These are phyloP conservation scores for Caenorhabditis afra DNA, from an alignment of 2,888 invertebrate genomes.

Conservation along the genomic window DNA sequence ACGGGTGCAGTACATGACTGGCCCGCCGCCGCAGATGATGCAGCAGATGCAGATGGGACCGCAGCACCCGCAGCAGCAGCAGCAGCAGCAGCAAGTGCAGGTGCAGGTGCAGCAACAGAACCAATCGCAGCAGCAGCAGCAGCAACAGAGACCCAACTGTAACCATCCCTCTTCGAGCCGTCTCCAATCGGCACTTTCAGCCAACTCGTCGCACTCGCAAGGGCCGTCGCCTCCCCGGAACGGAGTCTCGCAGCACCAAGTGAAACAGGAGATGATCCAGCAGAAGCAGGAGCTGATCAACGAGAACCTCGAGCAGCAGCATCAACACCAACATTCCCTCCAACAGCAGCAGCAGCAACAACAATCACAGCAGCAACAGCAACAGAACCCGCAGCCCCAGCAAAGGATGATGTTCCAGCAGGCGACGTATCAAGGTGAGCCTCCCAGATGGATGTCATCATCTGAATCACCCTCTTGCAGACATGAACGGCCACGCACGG, in stretches of 20 bases:
- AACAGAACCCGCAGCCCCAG: constrained; percentile 39
- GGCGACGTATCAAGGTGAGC: constrained; percentile 24
- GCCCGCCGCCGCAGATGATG: constrained; percentile 52
- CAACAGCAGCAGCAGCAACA: constrained; percentile 44
- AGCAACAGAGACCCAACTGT: constrained; percentile 54
- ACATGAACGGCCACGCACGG: constrained; percentile 29
- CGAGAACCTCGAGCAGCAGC: constrained; percentile 49
- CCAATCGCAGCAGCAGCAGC: constrained; percentile 40
- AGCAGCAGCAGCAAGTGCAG: constrained; percentile 40
- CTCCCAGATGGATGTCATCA: not conserved
- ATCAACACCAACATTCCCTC: constrained; percentile 7
- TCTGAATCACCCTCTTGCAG: too few relatives aligned
- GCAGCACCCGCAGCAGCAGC: constrained; percentile 49
- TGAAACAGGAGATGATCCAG: constrained; percentile 5
- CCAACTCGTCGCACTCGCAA: constrained; percentile 39
- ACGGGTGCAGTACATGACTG: constrained; percentile 65
- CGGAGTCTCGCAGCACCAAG: constrained; percentile 14
- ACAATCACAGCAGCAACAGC: constrained; percentile 30
- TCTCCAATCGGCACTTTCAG: constrained; percentile 17
- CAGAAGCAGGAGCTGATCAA: constrained; percentile 13
- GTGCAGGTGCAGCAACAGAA: constrained; percentile 38
- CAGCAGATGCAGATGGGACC: constrained; percentile 46
- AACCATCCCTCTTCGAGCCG: not conserved
- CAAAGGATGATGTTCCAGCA: constrained; percentile 48
- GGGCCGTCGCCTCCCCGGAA: constrained; percentile 35